Percentiles rank a stretch among this genome's conserved stretches.
phyloP scores from a whole-genome alignment of 2,888 invertebrate genomes.

The Chironomus tentans region DNA sequence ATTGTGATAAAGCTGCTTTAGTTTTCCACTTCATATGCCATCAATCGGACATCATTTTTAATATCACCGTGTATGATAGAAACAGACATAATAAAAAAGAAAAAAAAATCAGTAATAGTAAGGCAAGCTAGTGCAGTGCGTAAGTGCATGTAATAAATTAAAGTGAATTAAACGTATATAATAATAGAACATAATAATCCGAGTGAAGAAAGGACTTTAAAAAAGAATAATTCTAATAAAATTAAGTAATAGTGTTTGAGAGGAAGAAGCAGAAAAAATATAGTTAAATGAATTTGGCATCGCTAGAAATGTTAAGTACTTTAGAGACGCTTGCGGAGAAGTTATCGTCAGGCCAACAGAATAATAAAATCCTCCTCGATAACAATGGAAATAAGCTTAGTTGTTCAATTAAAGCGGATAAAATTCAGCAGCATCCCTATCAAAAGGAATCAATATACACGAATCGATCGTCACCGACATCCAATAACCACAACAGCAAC shows the following conservation, averaged over 20 bases:
- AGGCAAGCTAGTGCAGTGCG: background rate
- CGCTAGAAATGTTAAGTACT: conserved; percentile 65
- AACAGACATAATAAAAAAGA: background rate
- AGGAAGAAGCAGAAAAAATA: background rate
- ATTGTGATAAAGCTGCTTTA: conserved; percentile 25
- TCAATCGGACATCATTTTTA: conserved; percentile 12
- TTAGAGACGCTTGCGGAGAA: conserved; percentile 83
- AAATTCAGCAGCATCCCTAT: conserved; percentile 5
- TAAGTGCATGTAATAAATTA: background rate
- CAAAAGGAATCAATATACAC: conserved; percentile 10
- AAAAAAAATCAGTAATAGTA: background rate
- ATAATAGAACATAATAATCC: background rate
- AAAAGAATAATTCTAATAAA: too few relatives aligned
- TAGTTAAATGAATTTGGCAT: conserved; percentile 23
- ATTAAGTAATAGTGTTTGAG: background rate
- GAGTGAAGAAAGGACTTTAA: too few relatives aligned
- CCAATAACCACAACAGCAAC: background rate
- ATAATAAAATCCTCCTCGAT: conserved; percentile 31
- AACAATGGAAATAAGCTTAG: conserved; percentile 36
- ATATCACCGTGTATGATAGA: background rate
- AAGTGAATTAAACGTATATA: background rate
- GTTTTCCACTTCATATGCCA: conserved; percentile 10
- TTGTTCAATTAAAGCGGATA: conserved; percentile 28
- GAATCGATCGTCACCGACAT: conserved; percentile 1
- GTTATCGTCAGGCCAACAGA: conserved; percentile 62